phyloP scores from a whole-genome alignment of 2,888 invertebrate species.

The Carabus problematicus region DNA sequence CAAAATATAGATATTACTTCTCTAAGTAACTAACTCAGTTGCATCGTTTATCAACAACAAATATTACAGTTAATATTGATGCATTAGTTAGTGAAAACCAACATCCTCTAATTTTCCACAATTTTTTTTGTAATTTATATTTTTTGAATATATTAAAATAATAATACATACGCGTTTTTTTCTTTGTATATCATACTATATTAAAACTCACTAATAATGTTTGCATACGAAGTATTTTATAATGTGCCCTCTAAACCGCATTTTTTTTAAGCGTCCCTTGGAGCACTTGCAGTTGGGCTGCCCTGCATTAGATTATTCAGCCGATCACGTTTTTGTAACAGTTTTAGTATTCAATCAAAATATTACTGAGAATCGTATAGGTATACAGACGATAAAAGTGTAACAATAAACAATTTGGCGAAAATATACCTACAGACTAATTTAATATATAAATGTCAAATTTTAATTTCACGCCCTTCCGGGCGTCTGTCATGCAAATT shows the following conservation, averaged over 20 bases:
- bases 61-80: slow-evolving; percentile 32
- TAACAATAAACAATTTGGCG: too few species aligned
- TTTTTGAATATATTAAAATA: slow-evolving; percentile 19
- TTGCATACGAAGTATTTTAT: slow-evolving; percentile 31
- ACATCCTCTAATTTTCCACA: slow-evolving; percentile 9
- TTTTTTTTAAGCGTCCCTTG: slow-evolving; percentile 29
- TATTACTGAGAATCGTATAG: too few species aligned
- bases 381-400: too few species aligned
- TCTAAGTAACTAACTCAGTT: slow-evolving; percentile 19
- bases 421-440: too few species aligned
- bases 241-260: slow-evolving; percentile 27
- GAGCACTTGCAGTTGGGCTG: slow-evolving; percentile 36
- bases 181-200: not conserved
- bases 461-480: too few species aligned
- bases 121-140: slow-evolving; percentile 27
- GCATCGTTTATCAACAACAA: slow-evolving; percentile 22
- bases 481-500: too few species aligned
- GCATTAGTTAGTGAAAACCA: slow-evolving; percentile 17
- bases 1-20: slow-evolving; percentile 35
- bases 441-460: too few species aligned
- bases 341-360: too few species aligned
- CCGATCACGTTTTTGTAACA: too few species aligned
- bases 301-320: slow-evolving; percentile 11
- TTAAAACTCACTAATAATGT: slow-evolving; percentile 7
- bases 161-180: slow-evolving; percentile 7